Evolutionary conservation across 2,888 invertebrate species (phyloP), one percentile per base, ranked within the genome.

Genomic region (Athalia cordata): DNA sequence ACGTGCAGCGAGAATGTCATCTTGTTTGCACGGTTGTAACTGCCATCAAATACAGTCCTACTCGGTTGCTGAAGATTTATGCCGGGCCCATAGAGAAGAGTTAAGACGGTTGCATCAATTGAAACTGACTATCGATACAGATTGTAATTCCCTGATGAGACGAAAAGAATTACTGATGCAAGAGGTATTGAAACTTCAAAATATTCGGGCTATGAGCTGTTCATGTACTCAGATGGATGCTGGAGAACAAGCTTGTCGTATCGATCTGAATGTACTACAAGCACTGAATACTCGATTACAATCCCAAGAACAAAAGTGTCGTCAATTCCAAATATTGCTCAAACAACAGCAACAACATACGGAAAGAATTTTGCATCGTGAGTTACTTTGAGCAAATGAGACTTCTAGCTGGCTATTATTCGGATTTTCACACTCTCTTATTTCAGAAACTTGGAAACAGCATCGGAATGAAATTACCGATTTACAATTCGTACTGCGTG

Each of bases 331-430:
- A 87, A 90, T 92, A 81, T 92, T 93, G 74, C 90, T 94, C 79
- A 92, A 93, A 80, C 93, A 93, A 84, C 94, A 94, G 84, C 94
- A 94, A 84, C 92, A 92, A 77, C 92, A 93, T 83, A 92, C 93
- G n/a, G 93, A 94, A 85, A 91, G 92, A 81, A 90, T 93, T 77
- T 91, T 93, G 87, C 93, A 93, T 89, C 92, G 93, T 94, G 91
- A 92, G 93, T 92, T 77, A n/a, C 29, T 68, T 76, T 50, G 47
- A 77, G 72, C 76, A 65, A 80, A 78, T 49, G 59, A 66, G 43
- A 13, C 11, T 70, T 76, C 77, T 77, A 66, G 50, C 4, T 47
- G 47, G 45, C 52, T 52, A 11, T 13, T n/a, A 47, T 65, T 15
- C 3, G 74, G 8, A n/a, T 5, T 74, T 45, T 65, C 45, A 11